Evolutionary conservation across 2,888 invertebrate genomes (phyloP), one percentile per base, ranked within the genome.

Genomic region (Clusia tigrina): DNA sequence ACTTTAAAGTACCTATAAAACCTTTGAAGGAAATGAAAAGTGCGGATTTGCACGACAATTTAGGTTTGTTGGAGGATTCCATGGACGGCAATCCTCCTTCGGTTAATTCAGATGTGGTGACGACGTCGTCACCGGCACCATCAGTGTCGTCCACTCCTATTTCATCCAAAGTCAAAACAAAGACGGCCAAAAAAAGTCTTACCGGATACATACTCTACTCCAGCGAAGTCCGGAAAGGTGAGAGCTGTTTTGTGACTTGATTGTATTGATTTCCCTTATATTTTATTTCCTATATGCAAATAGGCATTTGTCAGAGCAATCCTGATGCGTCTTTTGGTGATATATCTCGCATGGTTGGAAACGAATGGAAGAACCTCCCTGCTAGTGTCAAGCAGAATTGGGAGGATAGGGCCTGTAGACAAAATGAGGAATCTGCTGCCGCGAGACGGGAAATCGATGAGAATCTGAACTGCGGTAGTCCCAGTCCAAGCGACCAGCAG

Each of bases 171-270:
- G 60, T 70, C 0, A 83, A 89, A 78, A 89, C 89, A 72, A 92
- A 91, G 86, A 91, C 94, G 84, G 87, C 94, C 68, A 91, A 91
- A 75, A 93, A 92, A 86, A 93, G 95, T 85, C 88, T 95, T 67
- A 98, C 97, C 65, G 98, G 98, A 9, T 99, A 99, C 86, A 98
- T 99, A 72, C 87, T 99, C 65, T 99, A 97, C 86, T 97, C 98
- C 48, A 94, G 97, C 78, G 98, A 99, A 85, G 92, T 96, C 54
- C 88, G 99, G 60, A 95, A 96, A 83, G 89, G 79, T 80, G 64
- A 66, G 69, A 1, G 26, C 2, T 15, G n/a, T 52, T 38, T 15
- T 15, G 9, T 10, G 17, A 22, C 10, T 20, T 46, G 15, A 18
- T 25, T 26, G n/a, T 12, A 37, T 23, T 32, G 2, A 53, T 38